Base-by-base conservation (phyloP, 1,140 invertebrate genomes). In the Drosophila eugracilis region DNA sequence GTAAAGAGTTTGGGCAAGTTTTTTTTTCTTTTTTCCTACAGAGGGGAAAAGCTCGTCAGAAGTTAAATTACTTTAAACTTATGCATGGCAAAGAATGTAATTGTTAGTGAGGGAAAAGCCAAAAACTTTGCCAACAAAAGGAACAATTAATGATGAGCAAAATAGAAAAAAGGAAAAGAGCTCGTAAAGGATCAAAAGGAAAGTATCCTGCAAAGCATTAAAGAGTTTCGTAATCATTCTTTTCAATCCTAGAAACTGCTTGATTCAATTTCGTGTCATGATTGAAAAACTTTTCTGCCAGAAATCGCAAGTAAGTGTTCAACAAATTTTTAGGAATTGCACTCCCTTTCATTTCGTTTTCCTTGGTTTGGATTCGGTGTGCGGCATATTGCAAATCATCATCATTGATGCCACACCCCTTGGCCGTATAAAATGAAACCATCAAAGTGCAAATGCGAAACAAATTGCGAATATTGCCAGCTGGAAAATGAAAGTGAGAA, bases 61-160 rank as follows among this genome's bases (percentile, higher is more conserved):
- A 84, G 81, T 84, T 80, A 80, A 86, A 84, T 84, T 86, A 86
- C 81, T 80, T 86, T 36, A 76, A 84, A 76, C 81, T 86, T 86
- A 67, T 79, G 62, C 67, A 41, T 17, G 54, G 37, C 34, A 44
- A 45, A 57, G 39, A 57, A 39, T 74, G 71, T 74, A 74, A 74
- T 73, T 73, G 67, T 73, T 72, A 21, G 44, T 39, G 14, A 57
- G 55, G 57, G 19, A 76, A 81, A 60, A 57, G 48, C 50, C 47
- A 45, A 72, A 75, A 84, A 57, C 39, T 75, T 73, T 78, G 30
- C 44, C 17, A 36, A 75, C 58, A 75, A 62, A 62, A 54, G 63
- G 44, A 57, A 65, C 71, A 78, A 78, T 78, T 57, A 57, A 66
- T 15, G 47, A n/a, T 1, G 19, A 22, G 26, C 10, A 5, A 36